Percentiles rank a stretch among this genome's conserved stretches.
Conservation (phyloP, 2,888 invertebrate species). For the Agrochola macilenta region DNA sequence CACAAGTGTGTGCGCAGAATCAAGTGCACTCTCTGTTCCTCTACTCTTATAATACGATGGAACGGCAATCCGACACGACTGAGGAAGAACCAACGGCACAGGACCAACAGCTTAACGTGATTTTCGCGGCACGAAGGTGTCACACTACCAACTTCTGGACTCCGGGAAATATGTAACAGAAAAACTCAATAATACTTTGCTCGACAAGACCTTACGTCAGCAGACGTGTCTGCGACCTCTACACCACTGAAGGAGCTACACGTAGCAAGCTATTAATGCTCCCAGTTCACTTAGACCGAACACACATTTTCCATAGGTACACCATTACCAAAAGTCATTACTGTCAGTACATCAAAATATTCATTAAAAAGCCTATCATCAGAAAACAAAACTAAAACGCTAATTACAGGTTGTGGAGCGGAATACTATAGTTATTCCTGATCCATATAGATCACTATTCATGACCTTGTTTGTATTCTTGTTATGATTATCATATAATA, state of each 20-base stretch:
- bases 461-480: constrained; percentile 24
- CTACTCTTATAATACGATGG: background rate
- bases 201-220: background rate
- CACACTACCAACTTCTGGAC: background rate
- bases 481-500: constrained; percentile 29
- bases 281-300: background rate
- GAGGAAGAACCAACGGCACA: too few relatives aligned
- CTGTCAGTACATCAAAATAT: constrained; percentile 35
- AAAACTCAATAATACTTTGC: background rate
- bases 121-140: background rate
- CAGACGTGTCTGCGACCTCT: background rate
- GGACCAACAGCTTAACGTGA: background rate
- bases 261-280: background rate
- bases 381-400: constrained; percentile 34
- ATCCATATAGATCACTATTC: constrained; percentile 31
- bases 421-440: constrained; percentile 24
- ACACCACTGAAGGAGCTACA: background rate
- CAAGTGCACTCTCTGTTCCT: background rate
- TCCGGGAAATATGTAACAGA: background rate
- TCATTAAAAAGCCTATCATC: constrained; percentile 52
- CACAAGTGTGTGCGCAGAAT: background rate
- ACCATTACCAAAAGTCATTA: constrained; percentile 54
- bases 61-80: background rate
- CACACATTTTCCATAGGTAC: constrained; percentile 28
- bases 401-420: constrained; percentile 48